Conservation (phyloP, 2,113 vertebrate species). For the Tyrannus savana region DNA sequence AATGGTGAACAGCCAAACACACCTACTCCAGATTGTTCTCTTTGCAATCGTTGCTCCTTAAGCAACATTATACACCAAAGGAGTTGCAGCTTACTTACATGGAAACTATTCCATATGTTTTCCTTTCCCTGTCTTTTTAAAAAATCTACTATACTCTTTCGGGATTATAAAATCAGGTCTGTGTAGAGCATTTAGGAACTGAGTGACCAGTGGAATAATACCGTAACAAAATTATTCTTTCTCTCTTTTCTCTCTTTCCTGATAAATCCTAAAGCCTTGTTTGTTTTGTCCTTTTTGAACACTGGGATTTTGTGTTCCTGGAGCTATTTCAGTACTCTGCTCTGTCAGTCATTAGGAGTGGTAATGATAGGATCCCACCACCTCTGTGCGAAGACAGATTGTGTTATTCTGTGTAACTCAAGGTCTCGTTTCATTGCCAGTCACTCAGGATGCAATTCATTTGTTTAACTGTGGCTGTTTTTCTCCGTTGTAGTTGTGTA, state of each 20-base stretch:
- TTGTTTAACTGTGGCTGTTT: neutral
- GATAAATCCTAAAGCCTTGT: neutral
- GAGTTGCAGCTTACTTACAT: neutral
- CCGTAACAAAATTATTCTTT: neutral
- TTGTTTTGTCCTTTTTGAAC: neutral
- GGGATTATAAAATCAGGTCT: neutral
- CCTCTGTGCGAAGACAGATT: neutral
- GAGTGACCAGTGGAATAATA: neutral
- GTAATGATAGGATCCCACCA: neutral
- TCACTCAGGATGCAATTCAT: neutral
- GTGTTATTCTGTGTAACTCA: neutral
- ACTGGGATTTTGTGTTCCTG: neutral
- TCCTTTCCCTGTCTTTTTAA: neutral
- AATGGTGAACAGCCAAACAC: neutral
- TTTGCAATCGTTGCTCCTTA: neutral
- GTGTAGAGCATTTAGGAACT: neutral
- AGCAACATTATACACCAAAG: neutral
- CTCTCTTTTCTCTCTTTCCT: neutral
- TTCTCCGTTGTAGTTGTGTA: neutral
- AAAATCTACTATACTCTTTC: neutral
- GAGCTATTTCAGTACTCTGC: neutral
- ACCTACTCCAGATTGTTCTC: neutral
- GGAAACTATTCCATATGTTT: neutral
- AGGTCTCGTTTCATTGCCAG: neutral
- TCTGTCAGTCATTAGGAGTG: neutral